A percentile compares a stretch with the other conserved stretches of the same genome.
Conservation (phyloP, 2,113 vertebrate species). For the Hippolais icterina region DNA sequence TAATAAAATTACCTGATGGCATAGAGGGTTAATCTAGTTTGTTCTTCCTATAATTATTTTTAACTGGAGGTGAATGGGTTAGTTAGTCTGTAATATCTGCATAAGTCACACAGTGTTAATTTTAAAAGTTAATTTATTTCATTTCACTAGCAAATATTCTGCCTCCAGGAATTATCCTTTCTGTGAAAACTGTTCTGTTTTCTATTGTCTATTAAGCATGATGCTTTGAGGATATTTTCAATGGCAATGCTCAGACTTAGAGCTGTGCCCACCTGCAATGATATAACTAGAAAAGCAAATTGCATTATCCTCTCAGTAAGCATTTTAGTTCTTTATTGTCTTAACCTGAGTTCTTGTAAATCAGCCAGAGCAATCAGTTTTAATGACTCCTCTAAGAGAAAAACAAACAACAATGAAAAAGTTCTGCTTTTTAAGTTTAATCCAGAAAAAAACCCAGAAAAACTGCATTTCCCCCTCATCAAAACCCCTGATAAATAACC, state of each 20-base stretch:
- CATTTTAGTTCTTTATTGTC: slow-evolving; percentile 48
- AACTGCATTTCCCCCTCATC: background rate
- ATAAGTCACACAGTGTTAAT: background rate
- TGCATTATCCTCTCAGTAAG: slow-evolving; percentile 49
- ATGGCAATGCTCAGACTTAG: background rate
- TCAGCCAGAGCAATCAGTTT: slow-evolving; percentile 51
- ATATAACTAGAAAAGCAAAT: slow-evolving; percentile 37
- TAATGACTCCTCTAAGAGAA: slow-evolving; percentile 31
- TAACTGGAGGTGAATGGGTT: background rate
- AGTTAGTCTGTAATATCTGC: background rate
- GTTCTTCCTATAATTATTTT: background rate
- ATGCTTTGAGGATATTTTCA: slow-evolving; percentile 20
- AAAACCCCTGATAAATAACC: background rate
- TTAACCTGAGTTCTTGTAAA: slow-evolving; percentile 53
- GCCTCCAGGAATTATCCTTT: slow-evolving; percentile 13
- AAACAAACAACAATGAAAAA: slow-evolving; percentile 32
- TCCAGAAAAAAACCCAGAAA: background rate
- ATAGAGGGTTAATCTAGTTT: background rate
- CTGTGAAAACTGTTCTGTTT: slow-evolving; percentile 19
- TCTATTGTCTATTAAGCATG: slow-evolving; percentile 8
- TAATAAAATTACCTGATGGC: background rate
- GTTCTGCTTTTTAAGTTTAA: background rate
- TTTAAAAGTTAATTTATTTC: slow-evolving; percentile 5
- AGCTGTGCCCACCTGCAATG: slow-evolving; percentile 51
- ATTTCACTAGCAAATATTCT: slow-evolving; percentile 19